Base-by-base conservation (phyloP, 1,140 invertebrate species). In the Orchestia grillus region DNA sequence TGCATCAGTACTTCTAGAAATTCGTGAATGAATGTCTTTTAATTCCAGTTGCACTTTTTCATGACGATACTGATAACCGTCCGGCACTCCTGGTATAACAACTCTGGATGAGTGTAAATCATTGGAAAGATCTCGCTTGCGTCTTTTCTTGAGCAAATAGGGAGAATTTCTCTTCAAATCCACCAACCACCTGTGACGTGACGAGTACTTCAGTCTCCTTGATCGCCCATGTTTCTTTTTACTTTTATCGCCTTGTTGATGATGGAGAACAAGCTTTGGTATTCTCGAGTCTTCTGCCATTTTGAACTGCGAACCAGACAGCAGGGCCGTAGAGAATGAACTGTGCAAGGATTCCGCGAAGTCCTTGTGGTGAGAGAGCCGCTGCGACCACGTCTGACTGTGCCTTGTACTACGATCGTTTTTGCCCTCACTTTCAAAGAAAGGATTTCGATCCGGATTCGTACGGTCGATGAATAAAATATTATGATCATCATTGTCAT, bases 121-220 rank as follows among this genome's bases (percentile, higher is more conserved):
- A 19, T 77, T 77, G 62, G 62, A 77, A 15, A 77, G 62, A 90
- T 94, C 92, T 44, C 92, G 92, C 92, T 94, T 94, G 43, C 92
- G 92, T 94, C 92, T 44, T 47, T 94, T 91, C 42, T 41, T 94
- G 43, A 94, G 44, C 36, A 94, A 45, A 45, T 94, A 94, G 40
- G 92, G 92, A 0, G 44, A 11, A 47, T 94, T 94, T 94, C 44
- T 94, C 36, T 45, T 94, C 92, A 94, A 45, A 44, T 94, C 44
- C 36, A 45, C 3, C 36, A 45, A 94, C 44, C 92, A 44, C 36
- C 19, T 40, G 36, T 94, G 92, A 94, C 19, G 44, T 28, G 92
- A 94, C 3, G 92, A 44, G 40, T 45, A 94, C n/a, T 94, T 94
- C 16, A 45, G 92, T 94, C 92, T 45, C 40, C 92, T 8, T 6